A percentile compares a stretch with the other conserved stretches of the same genome.
Evolutionary conservation across 2,797 vertebrate genomes (phyloP).

Genomic region (Poeciliopsis presidionis): DNA sequence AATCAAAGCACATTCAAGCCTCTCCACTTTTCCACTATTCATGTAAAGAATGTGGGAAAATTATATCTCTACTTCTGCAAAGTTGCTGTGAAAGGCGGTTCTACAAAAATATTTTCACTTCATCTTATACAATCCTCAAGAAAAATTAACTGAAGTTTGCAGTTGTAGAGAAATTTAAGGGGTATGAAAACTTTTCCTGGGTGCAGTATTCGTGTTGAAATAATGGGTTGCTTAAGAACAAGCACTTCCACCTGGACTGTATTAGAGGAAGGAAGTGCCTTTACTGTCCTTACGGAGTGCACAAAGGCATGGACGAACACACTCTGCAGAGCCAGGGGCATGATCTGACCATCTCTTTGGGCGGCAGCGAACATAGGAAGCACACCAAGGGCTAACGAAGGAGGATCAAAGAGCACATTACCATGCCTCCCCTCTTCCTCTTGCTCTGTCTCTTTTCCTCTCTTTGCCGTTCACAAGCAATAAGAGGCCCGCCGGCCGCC

Average conservation of each 20-base stretch:
- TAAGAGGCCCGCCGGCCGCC: constrained; percentile 72
- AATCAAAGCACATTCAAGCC: background rate
- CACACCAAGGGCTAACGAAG: constrained; percentile 77
- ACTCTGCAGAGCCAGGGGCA: constrained; percentile 54
- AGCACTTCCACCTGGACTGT: constrained; percentile 75
- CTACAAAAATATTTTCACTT: background rate
- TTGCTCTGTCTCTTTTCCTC: constrained; percentile 53
- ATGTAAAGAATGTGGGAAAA: background rate
- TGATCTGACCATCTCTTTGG: constrained; percentile 71
- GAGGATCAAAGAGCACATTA: constrained; percentile 84
- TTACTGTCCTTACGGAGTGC: constrained; percentile 56
- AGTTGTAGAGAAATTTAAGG: background rate
- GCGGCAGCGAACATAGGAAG: constrained; percentile 67
- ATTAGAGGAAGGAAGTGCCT: constrained; percentile 76
- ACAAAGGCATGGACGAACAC: constrained; percentile 32
- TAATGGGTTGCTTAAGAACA: constrained; percentile 38
- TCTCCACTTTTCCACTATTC: background rate
- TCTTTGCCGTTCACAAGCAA: constrained; percentile 71
- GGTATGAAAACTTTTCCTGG: background rate
- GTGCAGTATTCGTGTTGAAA: constrained; percentile 22
- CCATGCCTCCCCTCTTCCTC: constrained; percentile 74
- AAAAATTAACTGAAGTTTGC: background rate
- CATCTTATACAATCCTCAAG: background rate
- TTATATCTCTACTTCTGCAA: background rate
- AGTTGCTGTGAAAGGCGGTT: background rate